Base-by-base conservation (phyloP, 2,888 invertebrate species). In the Andrena flavipes region DNA sequence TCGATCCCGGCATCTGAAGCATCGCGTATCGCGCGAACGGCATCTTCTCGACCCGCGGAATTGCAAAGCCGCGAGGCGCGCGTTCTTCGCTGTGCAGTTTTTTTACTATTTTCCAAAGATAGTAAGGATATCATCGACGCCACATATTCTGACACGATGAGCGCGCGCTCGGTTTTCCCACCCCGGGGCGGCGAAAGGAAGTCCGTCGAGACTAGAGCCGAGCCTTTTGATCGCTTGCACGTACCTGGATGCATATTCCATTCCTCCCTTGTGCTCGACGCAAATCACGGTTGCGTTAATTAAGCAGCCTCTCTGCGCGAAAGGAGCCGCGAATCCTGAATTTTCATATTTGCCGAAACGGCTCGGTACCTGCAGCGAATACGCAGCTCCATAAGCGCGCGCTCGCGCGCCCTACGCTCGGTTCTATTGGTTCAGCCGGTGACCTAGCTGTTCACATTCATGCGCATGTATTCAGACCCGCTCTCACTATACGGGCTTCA, bases 281-380 rank as follows among this genome's bases (percentile, higher is more conserved):
- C 62, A 29, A 70, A 83, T 78, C 82, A 77, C 62, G 60, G 65
- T 10, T n/a, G 62, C 67, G 84, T 83, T 74, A 83, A 83, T 83
- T 83, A 83, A 83, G 54, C 83, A 60, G 49, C 64, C 51, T 63
- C 42, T 67, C 29, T 8, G 49, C 33, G n/a, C n/a, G 63, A 64
- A 68, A 69, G 59, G 51, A 26, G 35, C 63, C 35, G 63, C 5
- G 49, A 48, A 13, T 60, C n/a, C 33, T 42, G 48, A 51, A 75
- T 80, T 82, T 67, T 80, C 76, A 72, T 80, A 63, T 68, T 72
- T 68, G 71, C 33, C 49, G 48, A 54, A 56, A 80, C 23, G 49
- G 48, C 30, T 5, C 2, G 30, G 42, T 42, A 23, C 20, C 56
- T 16, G 42, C 1, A 2, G 20, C 23, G 23, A 70, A 64, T 56